Conservation (phyloP, 2,797 vertebrate species). For the Sarcoramphus papa region DNA sequence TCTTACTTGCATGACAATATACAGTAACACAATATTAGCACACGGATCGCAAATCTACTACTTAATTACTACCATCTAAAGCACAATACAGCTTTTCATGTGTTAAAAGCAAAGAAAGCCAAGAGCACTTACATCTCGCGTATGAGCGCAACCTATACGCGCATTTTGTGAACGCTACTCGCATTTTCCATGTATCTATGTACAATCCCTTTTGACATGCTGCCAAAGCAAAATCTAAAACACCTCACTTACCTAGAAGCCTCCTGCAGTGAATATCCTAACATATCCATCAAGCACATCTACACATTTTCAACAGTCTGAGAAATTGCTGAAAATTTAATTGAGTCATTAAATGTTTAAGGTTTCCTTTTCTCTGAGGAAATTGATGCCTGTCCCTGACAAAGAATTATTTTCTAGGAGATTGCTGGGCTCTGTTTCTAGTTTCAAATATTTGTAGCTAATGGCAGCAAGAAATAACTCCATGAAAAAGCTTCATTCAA, state of each 20-base stretch:
- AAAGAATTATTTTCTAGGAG: background rate
- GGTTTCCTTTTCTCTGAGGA: background rate
- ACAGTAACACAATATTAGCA: background rate
- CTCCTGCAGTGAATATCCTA: background rate
- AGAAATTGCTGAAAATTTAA: background rate
- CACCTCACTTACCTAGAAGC: background rate
- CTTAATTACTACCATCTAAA: background rate
- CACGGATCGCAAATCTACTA: background rate
- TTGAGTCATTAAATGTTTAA: background rate
- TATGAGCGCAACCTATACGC: accelerated
- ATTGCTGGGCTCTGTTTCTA: background rate
- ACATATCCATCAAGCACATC: background rate
- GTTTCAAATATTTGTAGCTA: background rate
- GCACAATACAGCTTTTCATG: background rate
- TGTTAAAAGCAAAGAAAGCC: background rate
- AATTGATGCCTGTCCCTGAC: background rate
- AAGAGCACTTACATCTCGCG: background rate
- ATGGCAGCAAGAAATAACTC: background rate
- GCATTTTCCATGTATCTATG: background rate
- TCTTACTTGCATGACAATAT: accelerated
- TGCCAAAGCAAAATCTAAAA: background rate
- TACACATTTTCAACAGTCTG: background rate
- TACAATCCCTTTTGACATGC: background rate
- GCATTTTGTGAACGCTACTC: background rate
- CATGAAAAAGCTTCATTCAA: background rate